Conservation (phyloP, 2,113 vertebrate genomes). For the Brachionichthys hirsutus region DNA sequence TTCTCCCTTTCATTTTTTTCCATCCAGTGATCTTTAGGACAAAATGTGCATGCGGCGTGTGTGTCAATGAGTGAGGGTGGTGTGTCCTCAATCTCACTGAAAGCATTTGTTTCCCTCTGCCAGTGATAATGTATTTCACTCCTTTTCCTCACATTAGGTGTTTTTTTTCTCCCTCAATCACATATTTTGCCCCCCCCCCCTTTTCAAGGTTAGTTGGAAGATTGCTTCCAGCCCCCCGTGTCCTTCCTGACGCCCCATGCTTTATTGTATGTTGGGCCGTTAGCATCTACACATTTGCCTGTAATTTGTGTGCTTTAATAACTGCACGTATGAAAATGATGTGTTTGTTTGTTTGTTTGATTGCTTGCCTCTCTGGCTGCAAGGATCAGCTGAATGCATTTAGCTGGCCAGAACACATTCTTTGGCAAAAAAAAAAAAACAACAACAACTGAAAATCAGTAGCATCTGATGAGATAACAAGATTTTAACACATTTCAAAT, state of each 20-base stretch:
- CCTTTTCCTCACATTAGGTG: slow-evolving; percentile 51
- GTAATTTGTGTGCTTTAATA: slow-evolving; percentile 24
- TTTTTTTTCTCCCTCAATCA: slow-evolving; percentile 33
- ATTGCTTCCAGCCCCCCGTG: slow-evolving; percentile 76
- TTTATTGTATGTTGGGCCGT: slow-evolving; percentile 56
- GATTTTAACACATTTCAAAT: no score
- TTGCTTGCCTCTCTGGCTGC: no score
- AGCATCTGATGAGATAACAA: no score
- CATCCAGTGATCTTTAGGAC: slow-evolving; percentile 18
- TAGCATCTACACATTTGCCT: slow-evolving; percentile 27
- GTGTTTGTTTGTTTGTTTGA: no score
- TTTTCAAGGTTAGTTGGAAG: slow-evolving; percentile 76
- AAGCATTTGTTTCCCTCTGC: slow-evolving; percentile 66
- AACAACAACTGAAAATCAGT: no score
- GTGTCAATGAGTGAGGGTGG: slow-evolving; percentile 45
- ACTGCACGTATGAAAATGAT: slow-evolving; percentile 33
- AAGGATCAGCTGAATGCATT: no score
- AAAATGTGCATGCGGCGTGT: slow-evolving; percentile 14
- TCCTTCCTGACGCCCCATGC: slow-evolving; percentile 47
- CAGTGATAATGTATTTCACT: slow-evolving; percentile 74
- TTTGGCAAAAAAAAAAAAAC: no score
- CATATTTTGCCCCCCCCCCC: slow-evolving; percentile 61
- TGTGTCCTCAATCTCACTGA: slow-evolving; percentile 69
- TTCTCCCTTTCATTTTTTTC: slow-evolving; percentile 25
- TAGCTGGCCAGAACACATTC: no score